Base-by-base conservation (phyloP, 2,797 vertebrate genomes). In the Falco rusticolus region DNA sequence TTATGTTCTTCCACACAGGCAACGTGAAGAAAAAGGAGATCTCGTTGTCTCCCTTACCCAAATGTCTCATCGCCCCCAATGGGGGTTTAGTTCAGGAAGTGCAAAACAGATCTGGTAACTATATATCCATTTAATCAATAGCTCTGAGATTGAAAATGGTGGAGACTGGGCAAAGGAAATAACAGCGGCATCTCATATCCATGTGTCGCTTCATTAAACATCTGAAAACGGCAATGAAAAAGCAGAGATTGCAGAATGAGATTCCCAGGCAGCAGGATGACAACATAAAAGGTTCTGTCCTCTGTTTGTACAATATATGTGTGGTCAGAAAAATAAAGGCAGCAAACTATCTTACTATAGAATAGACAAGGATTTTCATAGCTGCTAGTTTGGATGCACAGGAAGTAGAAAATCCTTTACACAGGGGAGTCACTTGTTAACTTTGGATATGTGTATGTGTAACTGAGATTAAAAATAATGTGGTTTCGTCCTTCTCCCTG, bases 181-280 rank as follows among this genome's bases (percentile, higher is more conserved):
- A 86, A 59, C 78, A 72, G 51, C 79, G 59, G 54, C 86, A 66
- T 88, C 76, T 89, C 75, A 48, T 95, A 94, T 66, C 83, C 70
- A 56, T 84, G 84, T 75, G 57, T 94, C 10, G 87, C 90, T 95
- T 95, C 96, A 92, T 96, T 96, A 94, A 94, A 83, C 92, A 86
- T 77, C 84, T 92, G 90, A 95, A 95, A 96, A 93, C 2, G 29
- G 87, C 89, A 94, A 88, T 88, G 89, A 89, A 89, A 94, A 87
- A 91, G 63, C 43, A 86, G 82, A 95, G 93, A 94, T 79, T 69
- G 84, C 43, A 78, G 72, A 88, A 89, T 75, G 43, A 95, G 93
- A 94, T 96, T 96, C 88, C 66, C 74, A 90, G 85, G 70, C 76
- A 95, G 83, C 28, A 88, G 87, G 57, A 84, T 86, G 92, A 41